Evolutionary conservation across 2,113 vertebrate species (phyloP), one percentile per base, ranked within the genome.

Genomic region (Prietella phreatophila): DNA sequence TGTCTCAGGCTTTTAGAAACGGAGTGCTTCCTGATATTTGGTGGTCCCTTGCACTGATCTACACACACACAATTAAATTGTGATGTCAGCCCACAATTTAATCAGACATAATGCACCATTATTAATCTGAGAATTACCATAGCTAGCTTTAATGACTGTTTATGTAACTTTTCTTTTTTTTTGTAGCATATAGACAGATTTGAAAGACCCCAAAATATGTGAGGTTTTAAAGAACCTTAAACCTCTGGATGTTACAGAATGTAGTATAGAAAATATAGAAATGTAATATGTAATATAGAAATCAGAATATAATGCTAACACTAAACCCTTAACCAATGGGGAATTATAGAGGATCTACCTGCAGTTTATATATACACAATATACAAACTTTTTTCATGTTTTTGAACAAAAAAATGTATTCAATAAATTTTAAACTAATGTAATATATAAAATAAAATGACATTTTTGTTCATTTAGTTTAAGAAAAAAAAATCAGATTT

Each of bases 11-110:
- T 98, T 94, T 98, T 88, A 9, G 86, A 84, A 1, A 88, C 81
- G 7, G 86, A 98, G 89, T 97, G 96, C 83, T 98, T 98, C 89
- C 97, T 94, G 91, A 95, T 95, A 89, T 97, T 96, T 53, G 94
- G 58, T 27, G 47, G 8, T 56, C 63, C 82, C 63, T 78, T 88
- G 47, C 71, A 88, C 27, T 84, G 81, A 84, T 84, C 88, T 88
- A 80, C 80, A 85, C 63, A 85, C 60, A 82, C n/a, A 88, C 15
- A 84, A 2, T 73, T 20, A 76, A 47, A 25, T 25, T 39, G 3
- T 75, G 3, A 39, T 22, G 14, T 36, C 17, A 20, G 17, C 30
- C 20, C 1, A 47, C 3, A 9, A 75, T 42, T 25, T 47, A 10
- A 36, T 42, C 36, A 75, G 20, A 75, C 2, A 9, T 27, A 75